These are phyloP conservation scores for Alces alces DNA, from an alignment of 2,113 vertebrate species.

Conservation along the genomic window DNA sequence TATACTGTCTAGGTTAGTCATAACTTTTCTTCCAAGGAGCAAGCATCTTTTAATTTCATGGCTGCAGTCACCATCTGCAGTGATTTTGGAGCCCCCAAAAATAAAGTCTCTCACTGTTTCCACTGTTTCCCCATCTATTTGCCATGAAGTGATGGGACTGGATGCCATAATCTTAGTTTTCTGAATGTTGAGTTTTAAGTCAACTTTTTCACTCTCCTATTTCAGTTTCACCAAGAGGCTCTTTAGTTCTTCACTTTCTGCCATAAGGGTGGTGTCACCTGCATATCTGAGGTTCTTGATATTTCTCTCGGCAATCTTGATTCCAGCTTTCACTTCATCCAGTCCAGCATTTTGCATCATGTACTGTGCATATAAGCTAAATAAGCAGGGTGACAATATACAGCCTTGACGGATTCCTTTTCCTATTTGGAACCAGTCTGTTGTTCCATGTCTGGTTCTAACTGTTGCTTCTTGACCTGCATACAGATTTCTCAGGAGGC, in stretches of 20 bases:
- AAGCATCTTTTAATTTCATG: background rate
- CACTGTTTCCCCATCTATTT: background rate
- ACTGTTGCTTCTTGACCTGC: background rate
- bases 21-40: background rate
- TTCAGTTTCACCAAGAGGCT: background rate
- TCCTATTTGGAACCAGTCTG: background rate
- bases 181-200: background rate
- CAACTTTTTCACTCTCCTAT: background rate
- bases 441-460: background rate
- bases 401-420: background rate
- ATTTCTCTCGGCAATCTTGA: background rate
- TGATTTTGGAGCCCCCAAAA: fast-evolving
- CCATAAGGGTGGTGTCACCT: background rate
- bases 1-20: background rate
- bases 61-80: background rate
- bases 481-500: background rate
- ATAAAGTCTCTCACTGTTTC: background rate
- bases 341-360: background rate
- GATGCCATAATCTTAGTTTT: background rate
- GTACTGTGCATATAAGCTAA: background rate
- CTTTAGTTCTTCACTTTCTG: background rate
- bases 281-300: background rate
- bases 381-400: background rate
- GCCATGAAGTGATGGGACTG: background rate
- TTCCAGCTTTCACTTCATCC: background rate